Percentiles rank a stretch among this genome's conserved stretches.
These are phyloP conservation scores for Panopea generosa DNA, from an alignment of 2,888 invertebrate species.

Conservation along the genomic window DNA sequence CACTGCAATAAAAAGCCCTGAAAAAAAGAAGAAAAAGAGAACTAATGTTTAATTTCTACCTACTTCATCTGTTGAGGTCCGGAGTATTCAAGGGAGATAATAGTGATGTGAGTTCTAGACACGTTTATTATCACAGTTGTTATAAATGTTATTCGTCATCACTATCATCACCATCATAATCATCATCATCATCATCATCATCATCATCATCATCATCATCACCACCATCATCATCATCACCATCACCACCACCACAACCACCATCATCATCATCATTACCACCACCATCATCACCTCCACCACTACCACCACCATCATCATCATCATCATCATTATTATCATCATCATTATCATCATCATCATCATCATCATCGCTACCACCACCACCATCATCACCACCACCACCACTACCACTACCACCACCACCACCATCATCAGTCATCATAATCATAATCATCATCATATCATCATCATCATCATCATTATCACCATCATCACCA, in stretches of 20 bases:
- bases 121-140: background rate
- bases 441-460: too few species aligned
- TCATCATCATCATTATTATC: background rate
- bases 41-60: too few species aligned
- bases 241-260: background rate
- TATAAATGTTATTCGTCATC: too few species aligned
- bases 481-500: too few species aligned
- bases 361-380: background rate
- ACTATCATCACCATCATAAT: too few species aligned
- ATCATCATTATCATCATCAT: constrained; percentile 1
- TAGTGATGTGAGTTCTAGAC: background rate
- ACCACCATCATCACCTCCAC: background rate
- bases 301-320: background rate
- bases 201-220: background rate
- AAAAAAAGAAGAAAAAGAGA: too few species aligned
- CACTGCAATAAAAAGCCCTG: too few species aligned
- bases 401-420: background rate
- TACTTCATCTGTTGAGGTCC: too few species aligned
- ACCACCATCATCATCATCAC: background rate
- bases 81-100: too few species aligned
- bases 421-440: background rate
- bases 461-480: too few species aligned
- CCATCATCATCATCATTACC: background rate
- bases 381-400: background rate
- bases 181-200: background rate